Base-by-base conservation (phyloP, 2,113 vertebrate genomes). In the Vulpes vulpes region DNA sequence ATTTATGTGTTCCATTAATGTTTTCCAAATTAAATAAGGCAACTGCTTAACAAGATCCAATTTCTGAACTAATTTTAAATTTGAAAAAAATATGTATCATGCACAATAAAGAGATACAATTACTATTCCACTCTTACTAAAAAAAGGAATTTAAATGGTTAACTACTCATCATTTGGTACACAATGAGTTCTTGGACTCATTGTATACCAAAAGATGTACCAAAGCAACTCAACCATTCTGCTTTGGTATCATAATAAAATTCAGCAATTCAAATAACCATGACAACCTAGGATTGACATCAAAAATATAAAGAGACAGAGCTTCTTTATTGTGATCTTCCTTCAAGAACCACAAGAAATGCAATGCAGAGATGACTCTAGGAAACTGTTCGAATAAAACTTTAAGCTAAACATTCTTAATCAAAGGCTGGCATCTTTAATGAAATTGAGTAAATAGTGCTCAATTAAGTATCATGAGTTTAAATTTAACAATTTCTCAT, bases 361-460 rank as follows among this genome's bases (percentile, higher is more conserved):
- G 74, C 9, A 95, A 87, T 15, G 16, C 30, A 53, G 49, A 51
- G 22, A 65, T 53, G 92, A 84, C 60, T 64, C 88, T 55, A 80
- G 76, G 74, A 95, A 96, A 80, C 11, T 64, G 15, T 67, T 59
- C 80, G 65, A 95, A 94, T 74, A 87, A 92, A 91, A 79, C 15
- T 96, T 83, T 83, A 96, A 95, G n/a, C 27, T 53, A 89, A 74
- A 62, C 17, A 35, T 86, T 93, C 95, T 95, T 53, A 97, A 98
- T 95, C 95, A 94, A 93, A 89, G 64, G 73, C 87, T 96, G 78
- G 20, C 76, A 49, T 91, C 51, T 83, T 94, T 73, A 59, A 93
- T 83, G 55, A 94, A 91, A 95, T 73, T 57, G 57, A 94, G 59
- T 92, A 89, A 95, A 92, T 6, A 80, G 32, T 87, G 60, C 62